A percentile compares a stretch with the other conserved stretches of the same genome.
These are phyloP conservation scores for Todus mexicanus DNA, from an alignment of 2,797 vertebrate genomes.

Conservation along the genomic window DNA sequence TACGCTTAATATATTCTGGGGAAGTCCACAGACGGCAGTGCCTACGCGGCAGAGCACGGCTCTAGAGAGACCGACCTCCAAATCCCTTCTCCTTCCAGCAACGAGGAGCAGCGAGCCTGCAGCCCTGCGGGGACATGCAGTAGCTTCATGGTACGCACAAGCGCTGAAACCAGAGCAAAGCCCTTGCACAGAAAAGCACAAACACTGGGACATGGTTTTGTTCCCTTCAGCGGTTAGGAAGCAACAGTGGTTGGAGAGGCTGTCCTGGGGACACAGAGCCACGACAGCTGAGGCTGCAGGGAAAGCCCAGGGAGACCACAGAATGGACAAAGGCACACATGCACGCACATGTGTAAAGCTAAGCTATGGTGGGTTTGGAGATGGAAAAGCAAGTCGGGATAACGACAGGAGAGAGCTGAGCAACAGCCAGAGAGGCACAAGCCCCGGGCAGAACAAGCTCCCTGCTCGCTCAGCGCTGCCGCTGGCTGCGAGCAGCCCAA, in stretches of 20 bases:
- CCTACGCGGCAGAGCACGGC: background rate
- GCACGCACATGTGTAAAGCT: fast-evolving
- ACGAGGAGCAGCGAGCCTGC: background rate
- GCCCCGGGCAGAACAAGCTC: background rate
- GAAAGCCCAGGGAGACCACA: background rate
- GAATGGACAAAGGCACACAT: background rate
- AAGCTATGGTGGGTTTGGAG: background rate
- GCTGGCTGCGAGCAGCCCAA: background rate
- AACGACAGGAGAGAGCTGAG: background rate
- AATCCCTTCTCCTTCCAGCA: background rate
- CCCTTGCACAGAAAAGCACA: background rate
- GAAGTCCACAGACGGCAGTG: background rate
- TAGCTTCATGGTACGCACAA: background rate
- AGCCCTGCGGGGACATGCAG: background rate
- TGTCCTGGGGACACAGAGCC: background rate
- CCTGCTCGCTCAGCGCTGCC: background rate
- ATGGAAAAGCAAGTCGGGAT: background rate
- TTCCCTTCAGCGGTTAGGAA: background rate
- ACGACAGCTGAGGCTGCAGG: background rate
- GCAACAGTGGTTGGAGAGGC: background rate
- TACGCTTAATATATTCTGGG: background rate
- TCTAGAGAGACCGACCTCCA: background rate
- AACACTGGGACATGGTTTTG: fast-evolving
- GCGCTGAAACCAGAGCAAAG: background rate
- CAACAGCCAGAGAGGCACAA: background rate